A percentile compares a stretch with the other conserved stretches of the same genome.
phyloP scores from a whole-genome alignment of 1,140 invertebrate species.

The Papilio helenus region DNA sequence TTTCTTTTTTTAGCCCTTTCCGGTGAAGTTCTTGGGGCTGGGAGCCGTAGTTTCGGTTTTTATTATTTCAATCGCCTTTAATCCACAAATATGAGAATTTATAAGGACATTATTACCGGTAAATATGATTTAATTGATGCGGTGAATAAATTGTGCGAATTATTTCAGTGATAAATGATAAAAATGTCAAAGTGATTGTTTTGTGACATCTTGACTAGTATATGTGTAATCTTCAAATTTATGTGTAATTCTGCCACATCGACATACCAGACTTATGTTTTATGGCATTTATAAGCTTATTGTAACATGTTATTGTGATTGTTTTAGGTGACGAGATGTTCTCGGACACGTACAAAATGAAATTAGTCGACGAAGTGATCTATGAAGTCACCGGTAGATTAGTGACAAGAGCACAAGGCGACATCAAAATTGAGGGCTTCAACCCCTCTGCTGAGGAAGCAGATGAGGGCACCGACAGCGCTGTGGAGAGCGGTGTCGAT shows the following conservation, averaged over 20 bases:
- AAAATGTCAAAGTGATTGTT: constrained; percentile 56
- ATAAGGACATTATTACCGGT: constrained; percentile 97
- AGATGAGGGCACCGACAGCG: constrained; percentile 92
- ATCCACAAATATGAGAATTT: constrained; percentile 96
- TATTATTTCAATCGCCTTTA: constrained; percentile 86
- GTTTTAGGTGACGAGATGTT: constrained; percentile 97
- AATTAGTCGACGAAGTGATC: constrained; percentile 95
- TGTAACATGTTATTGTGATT: constrained; percentile 42
- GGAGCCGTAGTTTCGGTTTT: constrained; percentile 85
- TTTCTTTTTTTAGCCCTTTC: constrained; percentile 79
- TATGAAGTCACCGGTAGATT: constrained; percentile 97
- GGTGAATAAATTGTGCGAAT: constrained; percentile 47
- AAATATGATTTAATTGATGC: constrained; percentile 68
- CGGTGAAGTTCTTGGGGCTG: constrained; percentile 84
- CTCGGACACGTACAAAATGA: constrained; percentile 98
- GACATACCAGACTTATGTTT: constrained; percentile 43
- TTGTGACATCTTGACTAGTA: constrained; percentile 70
- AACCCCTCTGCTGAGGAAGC: constrained; percentile 97
- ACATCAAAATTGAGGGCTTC: constrained; percentile 92
- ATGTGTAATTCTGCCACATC: constrained; percentile 65
- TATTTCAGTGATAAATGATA: constrained; percentile 47
- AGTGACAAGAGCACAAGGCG: constrained; percentile 89
- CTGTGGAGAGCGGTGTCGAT: constrained; percentile 93
- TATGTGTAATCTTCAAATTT: constrained; percentile 52
- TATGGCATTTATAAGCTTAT: not conserved